Evolutionary conservation across 2,113 vertebrate species (phyloP), one percentile per base, ranked within the genome.

Genomic region (Heterotilapia buettikoferi): DNA sequence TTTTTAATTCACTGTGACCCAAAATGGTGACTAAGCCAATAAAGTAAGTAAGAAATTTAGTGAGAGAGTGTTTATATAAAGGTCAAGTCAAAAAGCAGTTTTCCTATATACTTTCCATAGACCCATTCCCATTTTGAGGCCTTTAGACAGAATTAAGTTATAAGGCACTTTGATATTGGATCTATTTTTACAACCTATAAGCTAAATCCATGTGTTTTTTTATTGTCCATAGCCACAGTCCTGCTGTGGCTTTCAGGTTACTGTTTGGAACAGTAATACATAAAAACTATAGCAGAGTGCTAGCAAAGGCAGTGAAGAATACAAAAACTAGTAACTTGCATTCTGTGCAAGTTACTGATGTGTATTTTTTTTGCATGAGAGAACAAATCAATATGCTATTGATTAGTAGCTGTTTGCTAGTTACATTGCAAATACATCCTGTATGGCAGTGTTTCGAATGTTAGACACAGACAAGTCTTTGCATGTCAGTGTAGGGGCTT

Each of bases 211-310:
- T 47, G n/a, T 43, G 12, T 45, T 24, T 57, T 52, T 73, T 0
- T 11, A 29, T 45, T 18, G 24, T 45, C 13, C 40, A 16, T n/a
- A 4, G 13, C 5, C 13, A 73, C 21, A 45, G 36, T 43, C 38
- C 7, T 43, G 14, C 14, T 45, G 13, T 45, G 2, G 45, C 21
- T 73, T 73, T 45, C 68, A 45, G 21, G 8, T 45, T 45, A 73
- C 21, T 73, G 68, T 73, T 43, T 73, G 24, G 0, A 47, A 29
- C 18, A 47, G 3, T 9, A 43, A 26, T 47, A 0, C 21, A 2
- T 45, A 47, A 47, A 76, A 45, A 47, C 68, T 11, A 18, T 26
- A 47, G 21, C 68, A 47, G 1, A 26, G 40, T 73, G 14, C 68
- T 45, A 47, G 21, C 40, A 26, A 47, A 73, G 40, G 40, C 14